These are phyloP conservation scores for Zaprionus kolodkinae DNA, from an alignment of 1,140 invertebrate genomes.

Conservation along the genomic window DNA sequence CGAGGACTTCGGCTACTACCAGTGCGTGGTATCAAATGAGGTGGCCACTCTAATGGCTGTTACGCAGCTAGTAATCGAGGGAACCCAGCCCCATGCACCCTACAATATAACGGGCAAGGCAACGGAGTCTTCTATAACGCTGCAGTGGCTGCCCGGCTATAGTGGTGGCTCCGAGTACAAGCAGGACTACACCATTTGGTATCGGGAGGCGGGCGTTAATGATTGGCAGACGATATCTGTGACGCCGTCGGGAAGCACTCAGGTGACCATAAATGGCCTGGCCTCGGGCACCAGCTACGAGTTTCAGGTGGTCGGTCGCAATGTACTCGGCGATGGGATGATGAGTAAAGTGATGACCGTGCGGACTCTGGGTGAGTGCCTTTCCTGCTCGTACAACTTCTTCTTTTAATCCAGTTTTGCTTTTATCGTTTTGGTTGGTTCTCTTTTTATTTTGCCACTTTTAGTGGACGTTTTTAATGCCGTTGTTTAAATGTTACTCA, in stretches of 20 bases:
- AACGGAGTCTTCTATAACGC: constrained; percentile 94
- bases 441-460: constrained; percentile 11
- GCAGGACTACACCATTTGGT: constrained; percentile 97
- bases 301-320: constrained; percentile 98
- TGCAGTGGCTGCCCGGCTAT: constrained; percentile 97
- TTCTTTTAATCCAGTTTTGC: constrained; percentile 15
- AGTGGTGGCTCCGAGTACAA: constrained; percentile 97
- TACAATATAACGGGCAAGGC: constrained; percentile 95
- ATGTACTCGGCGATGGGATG: constrained; percentile 96
- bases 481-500: constrained; percentile 44
- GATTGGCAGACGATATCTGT: constrained; percentile 97
- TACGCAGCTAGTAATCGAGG: constrained; percentile 96
- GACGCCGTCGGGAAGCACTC: constrained; percentile 94
- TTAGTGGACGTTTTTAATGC: constrained; percentile 43
- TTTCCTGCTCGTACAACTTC: constrained; percentile 22
- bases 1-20: constrained; percentile 96
- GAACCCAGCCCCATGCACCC: constrained; percentile 97
- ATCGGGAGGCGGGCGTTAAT: constrained; percentile 91
- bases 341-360: constrained; percentile 96
- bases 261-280: constrained; percentile 95
- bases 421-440: constrained; percentile 25
- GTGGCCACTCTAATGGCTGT: constrained; percentile 95
- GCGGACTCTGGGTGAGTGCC: constrained; percentile 93
- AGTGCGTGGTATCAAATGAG: constrained; percentile 97
- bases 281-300: constrained; percentile 96